Percentiles rank a stretch among this genome's conserved stretches.
These are phyloP conservation scores for Conus ventricosus DNA, from an alignment of 1,140 invertebrate genomes.

Conservation along the genomic window DNA sequence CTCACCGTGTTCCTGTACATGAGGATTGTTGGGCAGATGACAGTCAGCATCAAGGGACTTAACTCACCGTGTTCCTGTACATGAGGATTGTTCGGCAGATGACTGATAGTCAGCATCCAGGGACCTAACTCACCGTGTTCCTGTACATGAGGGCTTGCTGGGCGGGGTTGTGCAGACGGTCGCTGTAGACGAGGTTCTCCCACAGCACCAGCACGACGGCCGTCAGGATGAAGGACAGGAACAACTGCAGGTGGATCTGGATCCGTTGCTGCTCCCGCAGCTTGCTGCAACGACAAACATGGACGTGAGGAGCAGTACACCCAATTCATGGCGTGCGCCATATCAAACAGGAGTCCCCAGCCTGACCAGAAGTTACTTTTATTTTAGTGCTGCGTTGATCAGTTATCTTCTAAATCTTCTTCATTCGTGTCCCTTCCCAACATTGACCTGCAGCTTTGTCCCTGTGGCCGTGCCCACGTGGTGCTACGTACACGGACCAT, in stretches of 20 bases:
- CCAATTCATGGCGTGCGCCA: neutral
- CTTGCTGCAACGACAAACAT: conserved; percentile 42
- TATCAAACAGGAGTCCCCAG: neutral
- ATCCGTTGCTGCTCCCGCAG: conserved; percentile 69
- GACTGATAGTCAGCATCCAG: too few relatives aligned
- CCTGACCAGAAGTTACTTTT: neutral
- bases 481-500: too few relatives aligned
- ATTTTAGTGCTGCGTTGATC: neutral
- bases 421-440: too few relatives aligned
- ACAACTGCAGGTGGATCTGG: conserved; percentile 78
- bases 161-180: conserved; percentile 58
- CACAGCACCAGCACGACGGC: conserved; percentile 74
- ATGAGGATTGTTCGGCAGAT: too few relatives aligned
- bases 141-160: conserved; percentile 50
- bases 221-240: conserved; percentile 77
- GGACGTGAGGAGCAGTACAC: too few relatives aligned
- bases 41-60: too few relatives aligned
- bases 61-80: conserved; percentile 42
- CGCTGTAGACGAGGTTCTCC: conserved; percentile 72
- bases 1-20: too few relatives aligned
- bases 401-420: neutral
- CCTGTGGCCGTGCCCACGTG: too few relatives aligned
- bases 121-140: conserved; percentile 40
- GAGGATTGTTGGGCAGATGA: too few relatives aligned
- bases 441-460: too few relatives aligned